phyloP scores from a whole-genome alignment of 1,140 invertebrate genomes.

The Euwallacea fornicatus region DNA sequence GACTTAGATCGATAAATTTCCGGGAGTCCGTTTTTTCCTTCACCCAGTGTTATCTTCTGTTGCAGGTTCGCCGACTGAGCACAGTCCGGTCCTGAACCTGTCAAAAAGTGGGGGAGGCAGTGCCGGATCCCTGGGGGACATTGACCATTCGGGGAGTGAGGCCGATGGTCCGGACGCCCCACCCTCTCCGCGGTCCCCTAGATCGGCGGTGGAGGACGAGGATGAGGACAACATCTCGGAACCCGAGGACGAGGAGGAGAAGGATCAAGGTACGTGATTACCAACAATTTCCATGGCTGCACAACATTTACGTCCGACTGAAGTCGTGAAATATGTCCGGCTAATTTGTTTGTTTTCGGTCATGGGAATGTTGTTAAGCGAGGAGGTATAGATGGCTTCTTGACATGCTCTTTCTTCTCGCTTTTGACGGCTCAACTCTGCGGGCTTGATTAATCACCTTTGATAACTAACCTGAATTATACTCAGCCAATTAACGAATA shows the following conservation, averaged over 20 bases:
- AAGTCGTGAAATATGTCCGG: conserved; percentile 32
- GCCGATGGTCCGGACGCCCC: conserved; percentile 58
- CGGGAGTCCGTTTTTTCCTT: conserved; percentile 1
- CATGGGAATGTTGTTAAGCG: conserved; percentile 42
- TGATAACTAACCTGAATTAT: not conserved
- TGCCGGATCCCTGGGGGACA: conserved; percentile 58
- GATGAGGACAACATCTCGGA: conserved; percentile 76
- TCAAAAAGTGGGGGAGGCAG: conserved; percentile 79
- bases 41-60: not conserved
- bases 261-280: conserved; percentile 71
- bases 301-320: conserved; percentile 7
- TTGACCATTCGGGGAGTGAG: conserved; percentile 65
- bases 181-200: conserved; percentile 62
- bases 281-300: conserved; percentile 21
- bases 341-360: conserved; percentile 48
- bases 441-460: conserved; percentile 2
- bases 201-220: conserved; percentile 70
- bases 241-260: conserved; percentile 81
- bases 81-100: conserved; percentile 87
- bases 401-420: conserved; percentile 38
- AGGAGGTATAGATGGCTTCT: conserved; percentile 40
- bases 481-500: too few relatives aligned
- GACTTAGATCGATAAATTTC: conserved; percentile 36
- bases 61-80: conserved; percentile 80
- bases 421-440: conserved; percentile 39